phyloP scores from a whole-genome alignment of 2,113 vertebrate genomes.

The Artemisiospiza belli region DNA sequence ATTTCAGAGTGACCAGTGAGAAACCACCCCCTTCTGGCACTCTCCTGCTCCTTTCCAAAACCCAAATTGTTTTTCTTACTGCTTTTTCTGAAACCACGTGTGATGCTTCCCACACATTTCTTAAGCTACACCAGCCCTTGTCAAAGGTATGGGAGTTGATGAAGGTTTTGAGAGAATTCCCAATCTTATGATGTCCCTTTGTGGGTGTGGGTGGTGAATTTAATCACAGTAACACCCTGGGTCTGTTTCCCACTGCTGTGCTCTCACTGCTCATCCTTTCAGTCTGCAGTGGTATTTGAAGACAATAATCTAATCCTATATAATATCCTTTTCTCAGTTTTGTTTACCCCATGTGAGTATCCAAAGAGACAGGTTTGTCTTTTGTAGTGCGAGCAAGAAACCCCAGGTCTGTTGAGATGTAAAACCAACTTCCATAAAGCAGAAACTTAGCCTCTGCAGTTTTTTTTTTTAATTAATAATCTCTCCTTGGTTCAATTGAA shows the following conservation, averaged over 20 bases:
- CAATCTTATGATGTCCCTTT: accelerated
- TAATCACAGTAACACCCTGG: background rate
- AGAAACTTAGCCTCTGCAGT: background rate
- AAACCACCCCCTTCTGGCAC: accelerated
- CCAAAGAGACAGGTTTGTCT: background rate
- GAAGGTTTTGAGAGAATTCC: background rate
- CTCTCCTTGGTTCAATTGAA: background rate
- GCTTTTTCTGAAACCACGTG: background rate
- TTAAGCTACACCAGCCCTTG: background rate
- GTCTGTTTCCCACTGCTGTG: background rate
- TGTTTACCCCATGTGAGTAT: accelerated
- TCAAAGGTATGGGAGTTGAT: background rate
- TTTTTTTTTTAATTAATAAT: background rate
- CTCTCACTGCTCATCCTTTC: background rate
- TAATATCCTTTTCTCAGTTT: background rate
- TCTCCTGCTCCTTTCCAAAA: background rate
- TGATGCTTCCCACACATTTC: background rate
- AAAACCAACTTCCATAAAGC: background rate
- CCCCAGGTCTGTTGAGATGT: background rate
- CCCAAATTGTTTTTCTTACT: background rate
- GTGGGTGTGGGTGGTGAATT: background rate
- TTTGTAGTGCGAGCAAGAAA: background rate
- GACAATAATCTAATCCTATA: background rate
- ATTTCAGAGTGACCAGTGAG: background rate
- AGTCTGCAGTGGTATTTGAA: background rate